Percentiles rank a stretch among this genome's conserved stretches.
These are phyloP conservation scores for Macaria notata DNA, from an alignment of 2,888 invertebrate genomes.

Conservation along the genomic window DNA sequence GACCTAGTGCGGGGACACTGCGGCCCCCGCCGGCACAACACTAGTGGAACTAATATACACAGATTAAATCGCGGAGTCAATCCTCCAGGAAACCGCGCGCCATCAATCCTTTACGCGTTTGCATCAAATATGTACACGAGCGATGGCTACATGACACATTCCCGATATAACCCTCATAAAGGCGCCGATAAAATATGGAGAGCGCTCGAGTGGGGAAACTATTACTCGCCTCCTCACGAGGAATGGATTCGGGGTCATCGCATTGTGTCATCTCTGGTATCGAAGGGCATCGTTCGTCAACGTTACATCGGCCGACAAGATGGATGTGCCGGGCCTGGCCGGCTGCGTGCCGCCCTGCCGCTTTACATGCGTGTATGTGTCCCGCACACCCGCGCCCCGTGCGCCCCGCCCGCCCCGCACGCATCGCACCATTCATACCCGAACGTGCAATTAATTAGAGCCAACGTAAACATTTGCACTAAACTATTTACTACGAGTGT, in stretches of 20 bases:
- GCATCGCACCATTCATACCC: slow-evolving; percentile 33
- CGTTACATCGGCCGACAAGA: slow-evolving; percentile 55
- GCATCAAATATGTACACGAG: slow-evolving; percentile 68
- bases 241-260: slow-evolving; percentile 73
- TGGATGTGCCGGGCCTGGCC: slow-evolving; percentile 51
- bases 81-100: slow-evolving; percentile 51
- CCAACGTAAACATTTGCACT: slow-evolving; percentile 40
- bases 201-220: slow-evolving; percentile 61
- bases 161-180: slow-evolving; percentile 70
- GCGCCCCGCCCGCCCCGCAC: slow-evolving; percentile 8
- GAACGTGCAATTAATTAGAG: slow-evolving; percentile 40
- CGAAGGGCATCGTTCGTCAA: slow-evolving; percentile 66
- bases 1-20: slow-evolving; percentile 47
- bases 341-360: slow-evolving; percentile 25
- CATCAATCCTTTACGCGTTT: slow-evolving; percentile 68
- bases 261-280: slow-evolving; percentile 74
- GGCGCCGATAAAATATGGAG: slow-evolving; percentile 70
- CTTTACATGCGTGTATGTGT: slow-evolving; percentile 66
- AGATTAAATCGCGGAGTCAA: slow-evolving; percentile 56
- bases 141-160: slow-evolving; percentile 63
- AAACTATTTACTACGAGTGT: slow-evolving; percentile 44
- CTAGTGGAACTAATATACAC: background rate
- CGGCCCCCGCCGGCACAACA: too few relatives aligned
- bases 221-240: slow-evolving; percentile 58
- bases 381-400: slow-evolving; percentile 41